These are phyloP conservation scores for Cheiracanthium punctorium DNA, from an alignment of 2,888 invertebrate species.

Conservation along the genomic window DNA sequence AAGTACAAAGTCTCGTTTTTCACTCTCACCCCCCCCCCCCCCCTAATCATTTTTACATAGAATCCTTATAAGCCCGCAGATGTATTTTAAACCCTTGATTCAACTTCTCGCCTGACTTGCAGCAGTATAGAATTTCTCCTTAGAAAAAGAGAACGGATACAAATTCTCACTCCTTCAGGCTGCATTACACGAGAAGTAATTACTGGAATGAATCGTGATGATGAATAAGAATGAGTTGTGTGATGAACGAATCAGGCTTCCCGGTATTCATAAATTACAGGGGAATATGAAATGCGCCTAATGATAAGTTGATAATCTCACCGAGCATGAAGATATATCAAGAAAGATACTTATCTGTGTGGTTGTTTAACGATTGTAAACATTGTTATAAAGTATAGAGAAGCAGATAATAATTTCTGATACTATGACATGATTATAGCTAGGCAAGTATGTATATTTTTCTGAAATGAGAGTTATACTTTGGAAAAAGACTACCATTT, in stretches of 20 bases:
- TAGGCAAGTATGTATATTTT: too few relatives aligned
- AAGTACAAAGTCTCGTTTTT: background rate
- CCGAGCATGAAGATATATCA: too few relatives aligned
- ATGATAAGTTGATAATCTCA: background rate
- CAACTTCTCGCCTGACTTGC: background rate
- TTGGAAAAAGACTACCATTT: too few relatives aligned
- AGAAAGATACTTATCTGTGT: too few relatives aligned
- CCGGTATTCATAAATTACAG: background rate
- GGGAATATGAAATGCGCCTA: background rate
- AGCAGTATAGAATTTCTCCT: background rate
- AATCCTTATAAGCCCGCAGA: conserved; percentile 5
- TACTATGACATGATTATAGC: too few relatives aligned
- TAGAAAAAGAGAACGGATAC: background rate
- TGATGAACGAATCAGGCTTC: background rate
- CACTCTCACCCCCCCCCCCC: background rate
- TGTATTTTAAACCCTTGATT: background rate
- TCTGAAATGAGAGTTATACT: too few relatives aligned
- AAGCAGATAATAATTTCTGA: too few relatives aligned
- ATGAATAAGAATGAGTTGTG: background rate
- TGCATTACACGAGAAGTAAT: background rate
- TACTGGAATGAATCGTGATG: conserved; percentile 1
- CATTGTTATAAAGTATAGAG: too few relatives aligned
- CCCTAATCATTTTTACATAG: too few relatives aligned
- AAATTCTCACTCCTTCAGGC: background rate
- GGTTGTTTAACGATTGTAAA: too few relatives aligned